A percentile compares a stretch with the other conserved stretches of the same genome.
phyloP scores from a whole-genome alignment of 2,888 invertebrate genomes.

The Micropterix aruncella region DNA sequence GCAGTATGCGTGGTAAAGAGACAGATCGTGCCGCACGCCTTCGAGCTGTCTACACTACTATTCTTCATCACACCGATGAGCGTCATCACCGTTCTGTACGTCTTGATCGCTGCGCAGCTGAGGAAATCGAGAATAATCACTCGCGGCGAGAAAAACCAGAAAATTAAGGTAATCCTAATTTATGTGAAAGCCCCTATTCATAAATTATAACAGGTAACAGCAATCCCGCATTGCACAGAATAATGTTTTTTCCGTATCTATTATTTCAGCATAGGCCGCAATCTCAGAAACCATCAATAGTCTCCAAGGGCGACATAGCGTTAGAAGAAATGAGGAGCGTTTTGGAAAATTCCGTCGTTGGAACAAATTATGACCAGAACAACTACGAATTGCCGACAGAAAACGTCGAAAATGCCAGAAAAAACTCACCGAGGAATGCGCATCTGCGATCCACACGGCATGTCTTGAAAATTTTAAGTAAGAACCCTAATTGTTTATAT shows the following conservation, averaged over 20 bases:
- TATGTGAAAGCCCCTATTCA: too few species aligned
- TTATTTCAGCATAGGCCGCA: too few species aligned
- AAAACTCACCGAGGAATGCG: neutral
- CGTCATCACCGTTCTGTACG: slow-evolving; percentile 57
- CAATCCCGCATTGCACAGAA: too few species aligned
- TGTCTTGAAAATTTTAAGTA: neutral
- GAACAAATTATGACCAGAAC: neutral
- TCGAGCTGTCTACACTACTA: slow-evolving; percentile 54
- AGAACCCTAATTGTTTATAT: neutral
- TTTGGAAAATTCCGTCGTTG: neutral
- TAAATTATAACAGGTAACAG: too few species aligned
- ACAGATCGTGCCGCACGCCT: slow-evolving; percentile 43
- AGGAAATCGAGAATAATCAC: slow-evolving; percentile 41
- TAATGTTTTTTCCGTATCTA: too few species aligned
- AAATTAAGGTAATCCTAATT: too few species aligned
- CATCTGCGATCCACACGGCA: neutral
- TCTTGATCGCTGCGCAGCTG: slow-evolving; percentile 46
- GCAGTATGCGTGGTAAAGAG: slow-evolving; percentile 34
- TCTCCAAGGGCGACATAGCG: neutral
- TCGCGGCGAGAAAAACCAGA: too few species aligned
- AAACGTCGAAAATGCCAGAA: neutral
- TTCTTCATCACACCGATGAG: slow-evolving; percentile 69
- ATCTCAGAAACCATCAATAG: too few species aligned
- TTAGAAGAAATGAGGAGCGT: neutral
- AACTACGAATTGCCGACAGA: neutral